Evolutionary conservation across 2,888 invertebrate species (phyloP), one percentile per base, ranked within the genome.

Genomic region (Aporophyla nigra): DNA sequence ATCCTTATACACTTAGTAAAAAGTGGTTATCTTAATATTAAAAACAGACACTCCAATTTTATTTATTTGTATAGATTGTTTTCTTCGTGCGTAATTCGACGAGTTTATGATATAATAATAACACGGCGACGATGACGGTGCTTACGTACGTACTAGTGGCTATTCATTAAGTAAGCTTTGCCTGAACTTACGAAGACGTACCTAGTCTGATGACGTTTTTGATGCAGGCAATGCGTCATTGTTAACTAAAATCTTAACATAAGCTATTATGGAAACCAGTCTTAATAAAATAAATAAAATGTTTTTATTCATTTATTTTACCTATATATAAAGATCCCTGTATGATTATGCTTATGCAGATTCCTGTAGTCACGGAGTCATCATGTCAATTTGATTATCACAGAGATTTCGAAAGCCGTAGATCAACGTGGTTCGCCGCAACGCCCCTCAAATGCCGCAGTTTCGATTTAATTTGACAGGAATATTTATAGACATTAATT

Each of bases 381-480:
- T 0, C 5, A 1, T 33, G 66, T 53, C 51, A 67, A 58, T 67
- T 53, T 69, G 19, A 46, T 27, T 21, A 33, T 33, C 24, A 16
- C 54, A 24, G n/a, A 33, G 19, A 58, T 56, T 40, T 24, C 19
- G 12, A 49, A 33, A 62, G 10, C 61, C 33, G 24, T 54, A 51
- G 19, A 27, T 54, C 14, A 19, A 24, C 5, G 14, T 14, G 51
- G 33, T 40, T 27, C 63, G 19, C 71, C 56, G 76, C 81, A 76
- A 19, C 62, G 40, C 67, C 68, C 59, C 56, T 19, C 33, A 24
- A 81, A 58, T 53, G 56, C 61, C 71, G 68, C 68, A 69, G 51
- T 56, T 72, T 33, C 1, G 4, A 76, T 76, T 54, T 33, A 71
- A 74, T 69, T 74, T 33, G 12, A n/a, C 62, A 74, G 27, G 43